These are phyloP conservation scores for Ammospiza maritima DNA, from an alignment of 2,797 vertebrate species.

Conservation along the genomic window DNA sequence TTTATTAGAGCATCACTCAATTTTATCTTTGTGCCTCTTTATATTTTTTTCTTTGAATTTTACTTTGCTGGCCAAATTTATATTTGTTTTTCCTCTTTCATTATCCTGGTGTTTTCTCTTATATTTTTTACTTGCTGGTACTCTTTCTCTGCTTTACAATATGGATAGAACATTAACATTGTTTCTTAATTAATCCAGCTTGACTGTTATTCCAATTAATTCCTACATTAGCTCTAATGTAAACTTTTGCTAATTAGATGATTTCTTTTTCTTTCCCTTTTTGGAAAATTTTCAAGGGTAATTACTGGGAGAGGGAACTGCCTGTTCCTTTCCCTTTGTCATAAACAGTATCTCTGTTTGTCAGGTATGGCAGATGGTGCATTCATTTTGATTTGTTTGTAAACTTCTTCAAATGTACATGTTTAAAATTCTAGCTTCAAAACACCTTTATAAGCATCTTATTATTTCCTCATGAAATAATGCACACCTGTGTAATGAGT, in stretches of 20 bases:
- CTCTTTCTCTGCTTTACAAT: neutral
- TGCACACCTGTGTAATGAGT: neutral
- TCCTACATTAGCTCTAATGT: neutral
- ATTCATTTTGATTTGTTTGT: neutral
- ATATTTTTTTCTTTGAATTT: neutral
- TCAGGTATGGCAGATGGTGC: neutral
- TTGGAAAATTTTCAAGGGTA: neutral
- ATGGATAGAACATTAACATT: neutral
- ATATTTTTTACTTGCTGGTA: neutral
- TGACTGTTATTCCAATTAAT: neutral
- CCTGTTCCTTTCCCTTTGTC: neutral
- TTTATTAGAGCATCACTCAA: neutral
- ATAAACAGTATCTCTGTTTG: neutral
- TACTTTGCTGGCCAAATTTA: neutral
- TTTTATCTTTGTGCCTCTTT: neutral
- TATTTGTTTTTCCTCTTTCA: neutral
- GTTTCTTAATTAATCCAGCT: neutral
- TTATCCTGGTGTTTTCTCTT: neutral
- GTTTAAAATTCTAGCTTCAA: neutral
- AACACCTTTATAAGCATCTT: neutral
- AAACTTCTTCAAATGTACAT: neutral
- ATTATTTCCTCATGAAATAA: neutral
- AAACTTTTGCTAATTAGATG: constrained; percentile 2
- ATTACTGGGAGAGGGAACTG: neutral
- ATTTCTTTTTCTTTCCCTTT: neutral